Percentiles rank a stretch among this genome's conserved stretches.
Evolutionary conservation across 2,888 invertebrate genomes (phyloP).

Genomic region (Laspeyria flexula): DNA sequence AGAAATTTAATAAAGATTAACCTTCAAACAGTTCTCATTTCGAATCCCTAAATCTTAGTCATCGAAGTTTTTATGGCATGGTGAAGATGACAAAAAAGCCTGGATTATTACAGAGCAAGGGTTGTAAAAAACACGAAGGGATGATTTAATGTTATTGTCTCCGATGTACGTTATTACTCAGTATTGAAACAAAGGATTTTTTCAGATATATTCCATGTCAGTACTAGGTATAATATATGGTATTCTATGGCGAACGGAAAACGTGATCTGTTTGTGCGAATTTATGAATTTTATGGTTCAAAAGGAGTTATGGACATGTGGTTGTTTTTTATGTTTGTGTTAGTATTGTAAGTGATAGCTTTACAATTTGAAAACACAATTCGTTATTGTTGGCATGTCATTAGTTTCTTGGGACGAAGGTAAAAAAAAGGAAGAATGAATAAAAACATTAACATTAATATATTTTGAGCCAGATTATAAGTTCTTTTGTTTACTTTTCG

Average conservation of each 20-base stretch:
- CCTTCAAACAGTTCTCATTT: constrained; percentile 21
- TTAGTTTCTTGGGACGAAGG: too few relatives aligned
- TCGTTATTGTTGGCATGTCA: too few relatives aligned
- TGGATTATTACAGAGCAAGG: constrained; percentile 32
- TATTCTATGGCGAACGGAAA: constrained; percentile 30
- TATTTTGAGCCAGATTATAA: too few relatives aligned
- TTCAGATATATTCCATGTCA: constrained; percentile 39
- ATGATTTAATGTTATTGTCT: constrained; percentile 49
- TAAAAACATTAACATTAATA: too few relatives aligned
- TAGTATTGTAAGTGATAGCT: neutral
- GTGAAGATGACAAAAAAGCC: constrained; percentile 26
- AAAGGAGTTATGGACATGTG: neutral
- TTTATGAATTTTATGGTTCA: constrained; percentile 18
- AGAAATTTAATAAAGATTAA: constrained; percentile 25
- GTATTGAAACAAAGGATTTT: constrained; percentile 43
- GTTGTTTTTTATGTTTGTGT: neutral
- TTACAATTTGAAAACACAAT: too few relatives aligned
- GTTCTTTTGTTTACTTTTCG: too few relatives aligned
- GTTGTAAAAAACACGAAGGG: constrained; percentile 38
- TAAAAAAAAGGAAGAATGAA: too few relatives aligned
- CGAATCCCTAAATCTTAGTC: constrained; percentile 35
- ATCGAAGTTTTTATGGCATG: constrained; percentile 35
- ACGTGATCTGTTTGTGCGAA: constrained; percentile 23
- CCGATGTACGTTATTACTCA: constrained; percentile 40
- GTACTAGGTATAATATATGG: constrained; percentile 28